Evolutionary conservation across 2,113 vertebrate species (phyloP).

Genomic region (Chloropsis cyanopogon): DNA sequence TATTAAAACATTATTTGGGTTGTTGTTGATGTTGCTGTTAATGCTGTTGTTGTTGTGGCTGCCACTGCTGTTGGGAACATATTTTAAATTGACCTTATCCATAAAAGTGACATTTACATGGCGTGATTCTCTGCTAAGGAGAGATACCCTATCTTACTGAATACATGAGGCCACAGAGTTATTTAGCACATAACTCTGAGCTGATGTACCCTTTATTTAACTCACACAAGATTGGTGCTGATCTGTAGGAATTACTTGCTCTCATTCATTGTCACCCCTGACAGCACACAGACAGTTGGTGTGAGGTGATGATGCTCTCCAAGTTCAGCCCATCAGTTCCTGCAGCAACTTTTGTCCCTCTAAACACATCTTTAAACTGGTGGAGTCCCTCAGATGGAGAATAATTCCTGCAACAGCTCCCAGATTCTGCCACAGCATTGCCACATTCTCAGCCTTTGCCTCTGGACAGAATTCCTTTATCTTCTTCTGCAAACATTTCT

Average conservation of each 20-base stretch:
- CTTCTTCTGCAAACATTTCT: conserved; percentile 15
- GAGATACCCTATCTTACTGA: background rate
- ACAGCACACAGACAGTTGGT: background rate
- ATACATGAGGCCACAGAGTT: background rate
- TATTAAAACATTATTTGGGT: background rate
- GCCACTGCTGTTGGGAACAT: background rate
- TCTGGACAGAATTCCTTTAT: background rate
- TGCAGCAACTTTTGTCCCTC: background rate
- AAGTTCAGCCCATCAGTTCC: background rate
- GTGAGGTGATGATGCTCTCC: background rate
- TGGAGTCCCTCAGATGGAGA: background rate
- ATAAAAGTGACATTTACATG: conserved; percentile 58
- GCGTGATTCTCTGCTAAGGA: background rate
- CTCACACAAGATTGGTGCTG: background rate
- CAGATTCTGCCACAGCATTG: background rate
- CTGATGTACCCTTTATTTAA: background rate
- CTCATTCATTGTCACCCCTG: background rate
- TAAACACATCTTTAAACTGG: background rate
- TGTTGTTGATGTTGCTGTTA: background rate
- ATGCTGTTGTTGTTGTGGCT: background rate
- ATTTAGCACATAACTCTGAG: background rate
- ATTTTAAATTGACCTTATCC: conserved; percentile 62
- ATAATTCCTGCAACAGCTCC: background rate
- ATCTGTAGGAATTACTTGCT: background rate
- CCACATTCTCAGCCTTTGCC: background rate